phyloP scores from a whole-genome alignment of 1,140 invertebrate genomes.

The Pantala flavescens region DNA sequence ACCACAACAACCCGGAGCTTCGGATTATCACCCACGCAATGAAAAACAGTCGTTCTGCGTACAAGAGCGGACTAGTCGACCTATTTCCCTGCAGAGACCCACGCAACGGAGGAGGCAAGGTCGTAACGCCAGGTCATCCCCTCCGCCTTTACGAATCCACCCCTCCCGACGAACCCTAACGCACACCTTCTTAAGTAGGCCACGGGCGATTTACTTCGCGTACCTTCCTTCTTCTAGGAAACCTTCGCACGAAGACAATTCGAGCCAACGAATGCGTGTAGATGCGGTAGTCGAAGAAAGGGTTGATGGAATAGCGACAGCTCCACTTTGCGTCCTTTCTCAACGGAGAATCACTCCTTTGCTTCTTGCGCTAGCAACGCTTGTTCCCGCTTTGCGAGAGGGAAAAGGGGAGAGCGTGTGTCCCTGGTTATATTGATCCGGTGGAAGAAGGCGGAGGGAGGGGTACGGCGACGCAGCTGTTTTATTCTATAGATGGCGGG shows the following conservation, averaged over 20 bases:
- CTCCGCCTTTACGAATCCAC: neutral
- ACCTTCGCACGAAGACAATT: too few species aligned
- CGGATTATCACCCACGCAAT: too few species aligned
- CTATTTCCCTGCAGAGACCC: neutral
- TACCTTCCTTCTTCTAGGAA: too few species aligned
- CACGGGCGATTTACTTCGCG: neutral
- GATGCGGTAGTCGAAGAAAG: neutral
- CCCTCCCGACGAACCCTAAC: neutral
- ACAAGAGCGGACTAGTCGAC: neutral
- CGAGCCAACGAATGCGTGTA: too few species aligned
- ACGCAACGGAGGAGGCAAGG: neutral
- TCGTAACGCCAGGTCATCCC: neutral
- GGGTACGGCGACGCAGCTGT: neutral
- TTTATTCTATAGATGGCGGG: too few species aligned
- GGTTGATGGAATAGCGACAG: neutral
- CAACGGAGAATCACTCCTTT: neutral
- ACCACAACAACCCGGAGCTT: neutral
- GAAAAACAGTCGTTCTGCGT: too few species aligned
- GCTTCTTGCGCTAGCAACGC: neutral
- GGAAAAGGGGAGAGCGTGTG: neutral
- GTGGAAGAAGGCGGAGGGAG: neutral
- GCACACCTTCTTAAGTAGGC: neutral
- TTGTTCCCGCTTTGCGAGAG: neutral
- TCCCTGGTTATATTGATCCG: conserved; percentile 8
- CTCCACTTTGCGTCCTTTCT: neutral